A percentile compares a stretch with the other conserved stretches of the same genome.
Evolutionary conservation across 2,113 vertebrate genomes (phyloP).

Genomic region (Alaudala cheleensis): DNA sequence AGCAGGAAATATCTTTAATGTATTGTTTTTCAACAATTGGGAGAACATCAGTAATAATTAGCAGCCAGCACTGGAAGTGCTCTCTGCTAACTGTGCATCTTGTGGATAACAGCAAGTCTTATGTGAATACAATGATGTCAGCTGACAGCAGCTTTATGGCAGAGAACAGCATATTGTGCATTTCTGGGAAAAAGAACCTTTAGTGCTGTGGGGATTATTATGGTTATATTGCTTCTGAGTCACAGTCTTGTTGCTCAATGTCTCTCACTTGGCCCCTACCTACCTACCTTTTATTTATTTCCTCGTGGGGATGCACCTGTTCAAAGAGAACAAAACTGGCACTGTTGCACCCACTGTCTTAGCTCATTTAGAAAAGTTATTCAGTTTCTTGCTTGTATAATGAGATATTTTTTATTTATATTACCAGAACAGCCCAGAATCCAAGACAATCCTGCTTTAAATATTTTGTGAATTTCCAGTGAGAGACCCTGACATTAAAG

Average conservation of each 20-base stretch:
- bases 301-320: conserved; percentile 14
- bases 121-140: not conserved
- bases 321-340: not conserved
- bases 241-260: not conserved
- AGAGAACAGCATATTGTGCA: not conserved
- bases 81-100: not conserved
- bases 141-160: not conserved
- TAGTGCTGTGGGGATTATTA: not conserved
- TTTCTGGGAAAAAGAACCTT: conserved; percentile 17
- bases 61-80: not conserved
- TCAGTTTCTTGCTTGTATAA: not conserved
- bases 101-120: not conserved
- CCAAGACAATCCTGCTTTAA: not conserved
- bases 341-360: not conserved
- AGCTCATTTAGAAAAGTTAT: not conserved
- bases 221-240: conserved; percentile 31
- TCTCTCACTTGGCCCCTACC: not conserved
- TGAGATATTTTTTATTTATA: not conserved
- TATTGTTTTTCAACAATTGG: not conserved
- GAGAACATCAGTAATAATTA: not conserved
- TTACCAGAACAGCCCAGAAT: not conserved
- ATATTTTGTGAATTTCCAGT: not conserved
- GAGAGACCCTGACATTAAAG: not conserved
- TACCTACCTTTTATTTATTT: conserved; percentile 1
- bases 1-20: not conserved